A percentile compares a stretch with the other conserved stretches of the same genome.
Evolutionary conservation across 2,113 vertebrate species (phyloP).

Genomic region (Strigops habroptila): DNA sequence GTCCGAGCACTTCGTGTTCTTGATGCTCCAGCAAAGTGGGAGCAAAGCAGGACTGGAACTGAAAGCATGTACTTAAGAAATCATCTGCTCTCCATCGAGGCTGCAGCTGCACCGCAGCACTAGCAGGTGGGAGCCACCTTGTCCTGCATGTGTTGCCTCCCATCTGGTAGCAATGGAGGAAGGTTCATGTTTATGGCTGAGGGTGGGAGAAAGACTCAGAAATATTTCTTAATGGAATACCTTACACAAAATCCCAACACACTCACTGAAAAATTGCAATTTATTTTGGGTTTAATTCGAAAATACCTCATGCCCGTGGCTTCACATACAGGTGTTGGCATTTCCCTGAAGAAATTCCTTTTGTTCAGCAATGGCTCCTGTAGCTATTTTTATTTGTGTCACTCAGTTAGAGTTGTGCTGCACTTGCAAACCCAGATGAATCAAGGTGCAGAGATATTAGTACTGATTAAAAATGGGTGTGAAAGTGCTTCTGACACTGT

Average conservation of each 20-base stretch:
- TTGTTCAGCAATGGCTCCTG: neutral
- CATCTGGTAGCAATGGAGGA: neutral
- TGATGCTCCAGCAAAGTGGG: neutral
- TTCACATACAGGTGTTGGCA: neutral
- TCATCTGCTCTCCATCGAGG: neutral
- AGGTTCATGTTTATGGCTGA: neutral
- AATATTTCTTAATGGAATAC: neutral
- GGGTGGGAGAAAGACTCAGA: neutral
- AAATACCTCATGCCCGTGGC: neutral
- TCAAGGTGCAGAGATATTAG: neutral
- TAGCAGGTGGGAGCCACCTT: constrained; percentile 3
- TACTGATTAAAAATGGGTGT: neutral
- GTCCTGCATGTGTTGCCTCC: neutral
- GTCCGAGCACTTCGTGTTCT: neutral
- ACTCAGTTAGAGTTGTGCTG: neutral
- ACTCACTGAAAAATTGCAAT: neutral
- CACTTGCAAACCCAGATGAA: neutral
- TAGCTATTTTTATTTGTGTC: neutral
- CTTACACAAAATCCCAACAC: neutral
- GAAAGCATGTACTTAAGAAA: neutral
- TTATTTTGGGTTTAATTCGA: neutral
- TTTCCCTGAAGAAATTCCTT: neutral
- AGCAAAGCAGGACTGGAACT: neutral
- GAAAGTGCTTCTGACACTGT: neutral
- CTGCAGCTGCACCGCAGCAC: neutral